phyloP scores from a whole-genome alignment of 2,797 vertebrate species.

The Halcyon leucocephala region DNA sequence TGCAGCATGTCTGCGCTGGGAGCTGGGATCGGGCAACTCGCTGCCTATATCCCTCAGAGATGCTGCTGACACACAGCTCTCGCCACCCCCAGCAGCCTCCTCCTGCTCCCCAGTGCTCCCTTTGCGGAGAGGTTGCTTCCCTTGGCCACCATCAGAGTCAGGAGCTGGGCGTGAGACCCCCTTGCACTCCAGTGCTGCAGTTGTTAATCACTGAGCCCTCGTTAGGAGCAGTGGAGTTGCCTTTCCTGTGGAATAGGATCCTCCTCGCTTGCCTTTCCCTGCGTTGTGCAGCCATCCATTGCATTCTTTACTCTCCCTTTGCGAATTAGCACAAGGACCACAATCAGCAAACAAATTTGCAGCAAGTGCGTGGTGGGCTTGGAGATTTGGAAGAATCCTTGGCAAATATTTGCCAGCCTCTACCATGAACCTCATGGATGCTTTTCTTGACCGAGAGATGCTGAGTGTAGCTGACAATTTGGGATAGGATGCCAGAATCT shows the following conservation, averaged over 20 bases:
- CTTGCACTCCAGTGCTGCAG: not conserved
- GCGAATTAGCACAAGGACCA: not conserved
- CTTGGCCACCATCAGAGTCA: accelerated
- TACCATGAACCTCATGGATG: accelerated
- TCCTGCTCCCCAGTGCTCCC: not conserved
- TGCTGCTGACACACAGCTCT: not conserved
- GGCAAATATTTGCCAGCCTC: slow-evolving; percentile 67
- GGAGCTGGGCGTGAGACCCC: not conserved
- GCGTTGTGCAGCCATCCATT: accelerated
- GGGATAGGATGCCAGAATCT: not conserved
- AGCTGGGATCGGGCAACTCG: accelerated
- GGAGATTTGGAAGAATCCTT: slow-evolving; percentile 58
- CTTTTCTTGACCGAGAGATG: not conserved
- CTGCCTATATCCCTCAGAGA: accelerated
- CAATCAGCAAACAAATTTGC: slow-evolving; percentile 59
- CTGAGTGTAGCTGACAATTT: not conserved
- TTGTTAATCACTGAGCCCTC: not conserved
- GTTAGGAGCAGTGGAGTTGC: not conserved
- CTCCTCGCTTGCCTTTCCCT: not conserved
- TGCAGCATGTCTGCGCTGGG: accelerated
- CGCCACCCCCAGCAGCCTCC: not conserved
- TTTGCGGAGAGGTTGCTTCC: accelerated
- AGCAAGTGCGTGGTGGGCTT: not conserved
- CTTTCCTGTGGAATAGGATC: not conserved
- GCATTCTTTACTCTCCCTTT: slow-evolving; percentile 22